phyloP scores from a whole-genome alignment of 2,113 vertebrate genomes.

The Hemibates koningsi region DNA sequence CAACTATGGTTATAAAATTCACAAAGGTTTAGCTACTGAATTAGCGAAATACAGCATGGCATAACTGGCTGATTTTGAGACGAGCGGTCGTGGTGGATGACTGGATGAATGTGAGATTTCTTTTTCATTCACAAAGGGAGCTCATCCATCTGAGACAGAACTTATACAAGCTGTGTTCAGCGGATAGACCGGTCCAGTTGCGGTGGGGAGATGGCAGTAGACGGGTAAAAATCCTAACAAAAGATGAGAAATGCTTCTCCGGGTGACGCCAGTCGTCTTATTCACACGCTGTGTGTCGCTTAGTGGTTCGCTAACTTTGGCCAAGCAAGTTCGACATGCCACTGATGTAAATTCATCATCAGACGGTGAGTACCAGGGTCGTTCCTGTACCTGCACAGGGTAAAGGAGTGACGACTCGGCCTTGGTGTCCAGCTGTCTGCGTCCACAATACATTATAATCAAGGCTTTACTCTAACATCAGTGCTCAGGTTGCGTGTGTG shows the following conservation, averaged over 20 bases:
- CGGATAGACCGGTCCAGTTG: background rate
- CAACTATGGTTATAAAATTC: background rate
- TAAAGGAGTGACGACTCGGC: background rate
- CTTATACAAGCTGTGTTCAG: background rate
- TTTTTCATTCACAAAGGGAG: background rate
- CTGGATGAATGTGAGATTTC: background rate
- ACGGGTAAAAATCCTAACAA: background rate
- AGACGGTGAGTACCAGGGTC: rapidly evolving
- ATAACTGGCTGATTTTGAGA: background rate
- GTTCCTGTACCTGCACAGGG: background rate
- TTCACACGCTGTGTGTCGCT: background rate
- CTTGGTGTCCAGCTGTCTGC: background rate
- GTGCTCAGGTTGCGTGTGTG: background rate
- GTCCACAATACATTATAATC: background rate
- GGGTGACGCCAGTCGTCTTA: background rate
- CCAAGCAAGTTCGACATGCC: background rate
- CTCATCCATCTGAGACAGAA: background rate
- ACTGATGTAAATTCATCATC: rapidly evolving
- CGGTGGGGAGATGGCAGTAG: background rate
- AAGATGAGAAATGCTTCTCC: background rate
- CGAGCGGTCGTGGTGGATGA: rapidly evolving
- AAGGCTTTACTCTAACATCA: background rate
- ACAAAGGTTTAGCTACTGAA: background rate
- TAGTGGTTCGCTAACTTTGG: background rate
- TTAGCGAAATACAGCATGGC: rapidly evolving